phyloP scores from a whole-genome alignment of 2,113 vertebrate species.

The Platysteira castanea region DNA sequence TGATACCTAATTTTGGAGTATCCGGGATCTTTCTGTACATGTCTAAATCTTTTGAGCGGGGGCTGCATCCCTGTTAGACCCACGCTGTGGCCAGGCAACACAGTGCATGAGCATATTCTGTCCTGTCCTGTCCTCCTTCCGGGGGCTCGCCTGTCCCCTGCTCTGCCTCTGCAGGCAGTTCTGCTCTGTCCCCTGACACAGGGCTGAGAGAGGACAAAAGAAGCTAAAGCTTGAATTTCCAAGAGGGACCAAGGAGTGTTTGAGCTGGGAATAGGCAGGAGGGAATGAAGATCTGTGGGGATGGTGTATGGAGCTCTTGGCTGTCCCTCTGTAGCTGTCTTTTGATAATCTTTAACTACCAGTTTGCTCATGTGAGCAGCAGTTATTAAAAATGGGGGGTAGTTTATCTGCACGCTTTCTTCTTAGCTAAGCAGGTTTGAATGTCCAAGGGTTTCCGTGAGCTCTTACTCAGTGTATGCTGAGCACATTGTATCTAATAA shows the following conservation, averaged over 20 bases:
- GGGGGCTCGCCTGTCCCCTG: background rate
- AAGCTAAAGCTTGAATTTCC: background rate
- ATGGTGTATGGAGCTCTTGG: background rate
- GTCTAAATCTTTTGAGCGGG: background rate
- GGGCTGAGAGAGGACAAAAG: background rate
- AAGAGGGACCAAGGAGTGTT: background rate
- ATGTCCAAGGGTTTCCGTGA: background rate
- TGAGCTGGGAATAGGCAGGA: background rate
- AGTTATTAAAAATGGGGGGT: background rate
- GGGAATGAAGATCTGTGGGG: background rate
- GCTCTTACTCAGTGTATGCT: background rate
- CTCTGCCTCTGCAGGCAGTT: background rate
- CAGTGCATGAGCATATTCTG: background rate
- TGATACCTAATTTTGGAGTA: background rate
- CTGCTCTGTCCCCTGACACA: background rate
- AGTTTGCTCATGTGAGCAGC: background rate
- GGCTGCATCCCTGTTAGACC: background rate
- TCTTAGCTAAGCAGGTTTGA: background rate
- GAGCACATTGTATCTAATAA: background rate
- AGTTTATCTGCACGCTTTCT: background rate
- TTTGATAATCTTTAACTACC: background rate
- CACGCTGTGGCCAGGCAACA: accelerated
- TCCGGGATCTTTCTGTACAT: background rate
- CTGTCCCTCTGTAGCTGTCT: background rate
- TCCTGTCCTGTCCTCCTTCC: background rate